Evolutionary conservation across 2,888 invertebrate genomes (phyloP), one percentile per base, ranked within the genome.

Genomic region (Stenotaenia linearis): DNA sequence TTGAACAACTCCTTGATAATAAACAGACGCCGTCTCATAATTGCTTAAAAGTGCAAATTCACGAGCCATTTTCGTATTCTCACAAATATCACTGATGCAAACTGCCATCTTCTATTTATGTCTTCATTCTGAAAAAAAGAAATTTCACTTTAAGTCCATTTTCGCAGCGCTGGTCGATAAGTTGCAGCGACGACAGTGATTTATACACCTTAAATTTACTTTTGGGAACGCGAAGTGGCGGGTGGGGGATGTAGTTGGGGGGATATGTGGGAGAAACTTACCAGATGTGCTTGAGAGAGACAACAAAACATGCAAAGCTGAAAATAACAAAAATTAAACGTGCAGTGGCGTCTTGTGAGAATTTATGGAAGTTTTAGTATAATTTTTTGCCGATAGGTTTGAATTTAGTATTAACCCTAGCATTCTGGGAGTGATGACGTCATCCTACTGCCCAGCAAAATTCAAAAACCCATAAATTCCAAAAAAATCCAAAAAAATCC

Each of bases 1-100:
- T 86, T 96, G 95, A 80, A 97, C 90, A 10, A 94, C 93, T 78
- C 95, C 95, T 86, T 97, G 94, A 86, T 97, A 97, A 87, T 96
- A 97, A 80, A 97, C 94, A 83, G 93, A 90, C 28, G 98, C 94
- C 82, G 94, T 93, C 85, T 98, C 97, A 86, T 98, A 98, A 87
- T 97, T 96, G 25, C 98, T 97, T 86, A 95, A 92, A 84, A 98
- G 89, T 81, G 96, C 95, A 92, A 94, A 94, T 89, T 98, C 97
- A 85, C 98, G 90, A 80, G 96, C 98, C 87, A 96, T 88, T 88
- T 95, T 96, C 81, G 96, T 94, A 89, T 96, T 97, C 89, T 97
- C 96, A 89, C 92, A 93, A 88, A 96, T 95, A 89, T 96, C 95
- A 87, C 91, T 92, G 87, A 93, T 91, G 85, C 92, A 92, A 87